phyloP scores from a whole-genome alignment of 92 coral and sea anemone species.

The Porites evermanni region DNA sequence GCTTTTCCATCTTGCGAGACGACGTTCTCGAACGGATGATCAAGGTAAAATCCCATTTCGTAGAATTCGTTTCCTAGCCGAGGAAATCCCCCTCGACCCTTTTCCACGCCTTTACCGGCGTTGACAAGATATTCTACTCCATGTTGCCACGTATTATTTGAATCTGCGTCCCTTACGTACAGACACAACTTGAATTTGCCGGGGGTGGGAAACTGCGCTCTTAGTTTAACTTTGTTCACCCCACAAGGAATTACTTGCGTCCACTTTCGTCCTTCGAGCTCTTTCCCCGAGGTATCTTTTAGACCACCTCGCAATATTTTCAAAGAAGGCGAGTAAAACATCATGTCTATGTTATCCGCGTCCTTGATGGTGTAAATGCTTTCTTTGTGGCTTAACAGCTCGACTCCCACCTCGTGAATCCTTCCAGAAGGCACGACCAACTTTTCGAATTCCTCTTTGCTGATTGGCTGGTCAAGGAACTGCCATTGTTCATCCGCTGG shows the following conservation, averaged over 20 bases:
- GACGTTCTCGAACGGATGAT: constrained; percentile 71
- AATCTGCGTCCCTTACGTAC: constrained; percentile 50
- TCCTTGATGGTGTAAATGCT: constrained; percentile 45
- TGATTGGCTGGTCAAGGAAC: constrained; percentile 65
- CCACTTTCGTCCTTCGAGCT: constrained; percentile 56
- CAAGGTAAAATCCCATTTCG: constrained; percentile 57
- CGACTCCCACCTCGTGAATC: constrained; percentile 67
- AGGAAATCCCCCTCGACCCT: constrained; percentile 69
- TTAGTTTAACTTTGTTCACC: constrained; percentile 68
- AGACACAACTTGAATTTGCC: constrained; percentile 73
- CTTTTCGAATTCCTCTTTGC: constrained; percentile 63
- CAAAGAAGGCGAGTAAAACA: constrained; percentile 73
- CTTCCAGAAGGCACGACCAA: constrained; percentile 72
- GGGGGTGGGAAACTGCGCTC: constrained; percentile 73
- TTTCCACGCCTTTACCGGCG: constrained; percentile 54
- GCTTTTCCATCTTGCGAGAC: constrained; percentile 64
- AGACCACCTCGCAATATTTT: constrained; percentile 62
- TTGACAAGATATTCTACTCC: constrained; percentile 63
- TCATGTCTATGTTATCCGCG: constrained; percentile 62
- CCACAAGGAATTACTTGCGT: constrained; percentile 69
- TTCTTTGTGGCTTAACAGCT: constrained; percentile 71
- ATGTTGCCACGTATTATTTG: constrained; percentile 47
- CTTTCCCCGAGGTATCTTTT: constrained; percentile 54
- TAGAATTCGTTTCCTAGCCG: constrained; percentile 58
- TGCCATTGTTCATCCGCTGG: constrained; percentile 82